Conservation (phyloP, 2,888 invertebrate species). For the Eupithecia abbreviata region DNA sequence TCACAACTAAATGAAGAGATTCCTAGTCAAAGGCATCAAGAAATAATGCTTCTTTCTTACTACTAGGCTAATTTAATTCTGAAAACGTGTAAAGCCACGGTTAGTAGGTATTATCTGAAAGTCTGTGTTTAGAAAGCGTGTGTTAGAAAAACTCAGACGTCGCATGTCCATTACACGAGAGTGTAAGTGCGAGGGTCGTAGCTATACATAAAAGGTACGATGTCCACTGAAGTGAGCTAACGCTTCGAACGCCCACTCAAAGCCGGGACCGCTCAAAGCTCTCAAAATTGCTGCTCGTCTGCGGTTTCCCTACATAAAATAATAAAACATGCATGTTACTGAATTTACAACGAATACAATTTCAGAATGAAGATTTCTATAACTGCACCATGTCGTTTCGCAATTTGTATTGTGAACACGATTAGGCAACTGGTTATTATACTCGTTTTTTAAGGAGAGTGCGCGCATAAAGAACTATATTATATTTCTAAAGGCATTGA, state of each 20-base stretch:
- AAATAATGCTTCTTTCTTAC: not conserved
- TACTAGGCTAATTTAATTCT: not conserved
- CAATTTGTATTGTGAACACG: conserved; percentile 16
- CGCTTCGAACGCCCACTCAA: conserved; percentile 12
- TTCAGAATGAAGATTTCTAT: conserved; percentile 31
- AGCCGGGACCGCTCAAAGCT: conserved; percentile 30
- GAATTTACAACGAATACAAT: conserved; percentile 32
- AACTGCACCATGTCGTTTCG: conserved; percentile 26
- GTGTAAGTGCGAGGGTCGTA: not conserved
- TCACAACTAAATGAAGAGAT: not conserved
- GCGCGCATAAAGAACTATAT: not conserved
- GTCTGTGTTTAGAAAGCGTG: not conserved
- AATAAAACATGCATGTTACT: conserved; percentile 33
- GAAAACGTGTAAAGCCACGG: not conserved
- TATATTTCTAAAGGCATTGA: not conserved
- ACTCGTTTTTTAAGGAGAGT: not conserved
- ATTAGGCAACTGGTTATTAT: not conserved
- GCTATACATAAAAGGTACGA: not conserved
- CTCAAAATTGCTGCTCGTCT: conserved; percentile 26
- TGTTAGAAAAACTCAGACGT: not conserved
- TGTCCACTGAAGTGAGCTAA: conserved; percentile 9
- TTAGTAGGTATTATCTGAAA: not conserved
- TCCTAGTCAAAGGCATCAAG: not conserved
- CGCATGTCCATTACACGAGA: not conserved
- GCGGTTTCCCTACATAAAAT: conserved; percentile 31